Evolutionary conservation across 2,888 invertebrate genomes (phyloP).

Genomic region (Trachelus stipa): DNA sequence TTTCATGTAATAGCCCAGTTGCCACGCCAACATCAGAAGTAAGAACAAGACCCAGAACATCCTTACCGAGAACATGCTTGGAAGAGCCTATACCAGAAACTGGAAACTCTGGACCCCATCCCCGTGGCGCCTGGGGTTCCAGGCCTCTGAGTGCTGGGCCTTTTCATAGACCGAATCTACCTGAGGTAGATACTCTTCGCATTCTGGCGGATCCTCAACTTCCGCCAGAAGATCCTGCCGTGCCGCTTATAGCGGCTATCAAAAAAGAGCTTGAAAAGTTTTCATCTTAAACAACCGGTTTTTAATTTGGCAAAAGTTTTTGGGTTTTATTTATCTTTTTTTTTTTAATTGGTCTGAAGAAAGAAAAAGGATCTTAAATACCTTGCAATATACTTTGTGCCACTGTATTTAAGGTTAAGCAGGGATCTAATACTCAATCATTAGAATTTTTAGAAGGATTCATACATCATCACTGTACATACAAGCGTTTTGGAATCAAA

Average conservation of each 20-base stretch:
- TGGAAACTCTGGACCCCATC: constrained; percentile 43
- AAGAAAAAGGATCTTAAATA: neutral
- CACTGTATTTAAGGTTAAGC: constrained; percentile 11
- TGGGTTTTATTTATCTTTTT: neutral
- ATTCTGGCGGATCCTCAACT: constrained; percentile 73
- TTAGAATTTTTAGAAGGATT: neutral
- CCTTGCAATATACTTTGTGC: constrained; percentile 13
- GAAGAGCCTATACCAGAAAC: constrained; percentile 49
- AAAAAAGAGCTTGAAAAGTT: constrained; percentile 74
- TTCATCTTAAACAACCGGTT: constrained; percentile 16
- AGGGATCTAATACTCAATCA: neutral
- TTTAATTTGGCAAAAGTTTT: neutral
- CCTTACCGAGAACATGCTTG: constrained; percentile 38
- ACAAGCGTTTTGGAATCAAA: neutral
- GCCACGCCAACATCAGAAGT: constrained; percentile 43
- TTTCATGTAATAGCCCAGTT: constrained; percentile 40
- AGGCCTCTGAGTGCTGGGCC: constrained; percentile 77
- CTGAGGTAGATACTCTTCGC: constrained; percentile 68
- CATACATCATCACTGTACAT: constrained; percentile 4
- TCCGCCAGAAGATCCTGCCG: constrained; percentile 77
- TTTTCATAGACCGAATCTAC: constrained; percentile 70
- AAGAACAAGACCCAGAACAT: constrained; percentile 47
- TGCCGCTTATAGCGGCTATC: constrained; percentile 86
- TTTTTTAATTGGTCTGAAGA: neutral
- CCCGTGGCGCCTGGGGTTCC: constrained; percentile 61